phyloP scores from a whole-genome alignment of 2,888 invertebrate species.

The Corythucha ciliata region DNA sequence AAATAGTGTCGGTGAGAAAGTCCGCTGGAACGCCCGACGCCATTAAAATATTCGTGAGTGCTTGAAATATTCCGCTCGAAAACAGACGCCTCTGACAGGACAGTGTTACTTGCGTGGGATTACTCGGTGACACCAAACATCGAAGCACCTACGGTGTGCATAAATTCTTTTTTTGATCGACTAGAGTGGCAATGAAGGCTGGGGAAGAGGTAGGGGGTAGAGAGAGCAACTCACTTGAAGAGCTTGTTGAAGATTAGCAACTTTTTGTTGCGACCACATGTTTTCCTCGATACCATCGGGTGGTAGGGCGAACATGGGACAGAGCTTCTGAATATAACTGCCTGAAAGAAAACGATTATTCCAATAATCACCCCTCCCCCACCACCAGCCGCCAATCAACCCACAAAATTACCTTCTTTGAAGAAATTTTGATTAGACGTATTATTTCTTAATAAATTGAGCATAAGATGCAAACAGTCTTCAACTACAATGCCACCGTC shows the following conservation, averaged over 20 bases:
- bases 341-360: slow-evolving; percentile 42
- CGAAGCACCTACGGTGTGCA: slow-evolving; percentile 48
- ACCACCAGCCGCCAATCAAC: neutral
- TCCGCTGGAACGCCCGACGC: slow-evolving; percentile 94
- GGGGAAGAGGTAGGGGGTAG: neutral
- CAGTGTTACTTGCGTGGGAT: slow-evolving; percentile 65
- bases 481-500: slow-evolving; percentile 97
- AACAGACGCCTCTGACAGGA: slow-evolving; percentile 85
- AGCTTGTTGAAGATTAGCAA: slow-evolving; percentile 87
- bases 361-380: neutral
- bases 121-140: slow-evolving; percentile 86
- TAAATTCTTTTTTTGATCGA: neutral
- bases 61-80: slow-evolving; percentile 68
- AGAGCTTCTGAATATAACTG: slow-evolving; percentile 81
- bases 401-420: slow-evolving; percentile 62
- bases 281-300: slow-evolving; percentile 57
- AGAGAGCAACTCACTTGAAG: slow-evolving; percentile 55
- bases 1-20: slow-evolving; percentile 91
- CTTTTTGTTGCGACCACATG: slow-evolving; percentile 89
- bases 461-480: slow-evolving; percentile 86
- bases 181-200: neutral
- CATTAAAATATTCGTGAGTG: slow-evolving; percentile 84
- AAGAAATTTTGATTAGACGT: slow-evolving; percentile 97
- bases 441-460: slow-evolving; percentile 89
- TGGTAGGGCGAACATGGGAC: slow-evolving; percentile 77